Evolutionary conservation across 2,797 vertebrate genomes (phyloP).

Genomic region (Knipowitschia caucasica): DNA sequence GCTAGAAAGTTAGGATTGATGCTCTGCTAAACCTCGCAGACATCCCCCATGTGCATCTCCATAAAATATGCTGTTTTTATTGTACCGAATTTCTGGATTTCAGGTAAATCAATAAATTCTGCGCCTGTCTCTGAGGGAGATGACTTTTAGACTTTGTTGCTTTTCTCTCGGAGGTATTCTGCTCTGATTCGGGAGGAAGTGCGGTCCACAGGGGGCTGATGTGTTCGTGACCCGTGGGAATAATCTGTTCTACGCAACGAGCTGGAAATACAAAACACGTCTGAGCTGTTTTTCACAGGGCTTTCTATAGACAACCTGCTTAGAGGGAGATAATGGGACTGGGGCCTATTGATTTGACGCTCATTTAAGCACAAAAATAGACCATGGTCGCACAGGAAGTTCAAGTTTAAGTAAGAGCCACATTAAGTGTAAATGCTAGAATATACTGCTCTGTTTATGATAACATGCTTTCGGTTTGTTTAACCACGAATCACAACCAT

Average conservation of each 20-base stretch:
- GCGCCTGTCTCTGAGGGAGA: not conserved
- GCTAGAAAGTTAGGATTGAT: too few relatives aligned
- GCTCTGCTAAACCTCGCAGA: not conserved
- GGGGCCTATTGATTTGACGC: not conserved
- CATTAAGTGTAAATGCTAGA: not conserved
- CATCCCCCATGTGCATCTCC: not conserved
- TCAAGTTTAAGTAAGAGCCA: not conserved
- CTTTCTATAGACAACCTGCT: not conserved
- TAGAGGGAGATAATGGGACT: not conserved
- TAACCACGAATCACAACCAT: too few relatives aligned
- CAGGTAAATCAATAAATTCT: constrained; percentile 19
- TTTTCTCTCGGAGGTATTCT: constrained; percentile 8
- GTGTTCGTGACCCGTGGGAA: constrained; percentile 24
- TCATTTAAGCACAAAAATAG: not conserved
- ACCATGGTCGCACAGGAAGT: not conserved
- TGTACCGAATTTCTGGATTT: constrained; percentile 7
- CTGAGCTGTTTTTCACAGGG: not conserved
- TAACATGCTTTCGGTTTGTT: not conserved
- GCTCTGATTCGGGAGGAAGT: constrained; percentile 26
- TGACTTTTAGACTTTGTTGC: constrained; percentile 5
- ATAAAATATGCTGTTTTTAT: constrained; percentile 10
- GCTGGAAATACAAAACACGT: constrained; percentile 30
- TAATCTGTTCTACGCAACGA: constrained; percentile 29
- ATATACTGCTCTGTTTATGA: not conserved
- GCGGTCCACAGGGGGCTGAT: constrained; percentile 30